Percentiles rank a stretch among this genome's conserved stretches.
Evolutionary conservation across 2,113 vertebrate species (phyloP).

Genomic region (Aix galericulata): DNA sequence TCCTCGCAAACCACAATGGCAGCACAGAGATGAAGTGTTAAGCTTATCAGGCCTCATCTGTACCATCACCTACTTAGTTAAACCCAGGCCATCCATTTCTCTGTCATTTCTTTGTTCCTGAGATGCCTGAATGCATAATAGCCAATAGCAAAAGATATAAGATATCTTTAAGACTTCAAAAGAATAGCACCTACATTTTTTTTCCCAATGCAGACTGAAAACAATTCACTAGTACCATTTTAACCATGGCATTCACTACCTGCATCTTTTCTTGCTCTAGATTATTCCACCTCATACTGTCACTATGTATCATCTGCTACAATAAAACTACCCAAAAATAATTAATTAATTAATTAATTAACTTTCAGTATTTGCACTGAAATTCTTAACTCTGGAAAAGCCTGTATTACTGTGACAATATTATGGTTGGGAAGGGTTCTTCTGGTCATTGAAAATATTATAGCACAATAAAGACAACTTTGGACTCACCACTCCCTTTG

Average conservation of each 20-base stretch:
- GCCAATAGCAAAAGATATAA: slow-evolving; percentile 35
- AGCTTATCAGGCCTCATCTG: slow-evolving; percentile 58
- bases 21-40: slow-evolving; percentile 46
- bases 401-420: neutral
- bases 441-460: neutral
- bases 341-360: neutral
- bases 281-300: neutral
- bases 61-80: slow-evolving; percentile 70
- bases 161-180: slow-evolving; percentile 40
- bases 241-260: neutral
- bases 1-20: slow-evolving; percentile 13
- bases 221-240: neutral
- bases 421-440: neutral
- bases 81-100: slow-evolving; percentile 70
- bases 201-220: neutral
- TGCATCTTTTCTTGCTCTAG: neutral
- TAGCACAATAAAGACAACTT: neutral
- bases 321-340: neutral
- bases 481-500: neutral
- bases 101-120: slow-evolving; percentile 73
- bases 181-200: neutral
- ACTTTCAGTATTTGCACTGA: neutral
- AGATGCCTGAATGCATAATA: slow-evolving; percentile 60
- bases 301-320: neutral
- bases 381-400: neutral